These are phyloP conservation scores for Stenodema calcarata DNA, from an alignment of 2,888 invertebrate species.

Conservation along the genomic window DNA sequence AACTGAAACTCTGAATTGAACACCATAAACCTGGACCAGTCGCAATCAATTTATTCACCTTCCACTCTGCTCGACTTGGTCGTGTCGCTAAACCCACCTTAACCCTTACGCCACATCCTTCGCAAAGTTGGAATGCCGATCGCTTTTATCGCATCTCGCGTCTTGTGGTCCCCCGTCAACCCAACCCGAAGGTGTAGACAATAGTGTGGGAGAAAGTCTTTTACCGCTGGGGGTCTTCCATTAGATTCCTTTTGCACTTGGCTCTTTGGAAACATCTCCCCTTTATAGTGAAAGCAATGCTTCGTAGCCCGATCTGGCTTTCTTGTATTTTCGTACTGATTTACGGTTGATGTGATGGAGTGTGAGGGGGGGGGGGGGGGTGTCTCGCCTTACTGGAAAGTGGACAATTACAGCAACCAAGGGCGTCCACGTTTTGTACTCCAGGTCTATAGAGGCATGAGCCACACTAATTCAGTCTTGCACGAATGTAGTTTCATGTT, in stretches of 20 bases:
- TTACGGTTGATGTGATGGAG: background rate
- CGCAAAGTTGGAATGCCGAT: background rate
- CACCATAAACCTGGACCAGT: background rate
- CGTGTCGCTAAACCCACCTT: background rate
- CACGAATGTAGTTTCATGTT: no score
- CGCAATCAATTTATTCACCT: background rate
- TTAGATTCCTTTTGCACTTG: constrained; percentile 41
- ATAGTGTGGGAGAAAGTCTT: constrained; percentile 29
- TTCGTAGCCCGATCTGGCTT: background rate
- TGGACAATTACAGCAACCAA: constrained; percentile 3
- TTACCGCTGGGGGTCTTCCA: background rate
- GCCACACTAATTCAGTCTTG: no score
- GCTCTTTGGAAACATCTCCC: background rate
- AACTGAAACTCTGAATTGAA: background rate
- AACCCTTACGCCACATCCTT: background rate
- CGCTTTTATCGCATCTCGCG: background rate
- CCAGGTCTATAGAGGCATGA: no score
- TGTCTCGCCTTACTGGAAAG: constrained; percentile 22
- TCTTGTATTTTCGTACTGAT: constrained; percentile 39
- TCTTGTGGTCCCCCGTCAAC: background rate
- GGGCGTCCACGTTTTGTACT: no score
- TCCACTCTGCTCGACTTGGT: background rate
- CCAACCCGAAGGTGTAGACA: background rate
- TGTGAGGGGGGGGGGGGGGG: background rate
- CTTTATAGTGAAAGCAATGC: constrained; percentile 17